These are phyloP conservation scores for Allacma fusca DNA, from an alignment of 2,888 invertebrate species.

Conservation along the genomic window DNA sequence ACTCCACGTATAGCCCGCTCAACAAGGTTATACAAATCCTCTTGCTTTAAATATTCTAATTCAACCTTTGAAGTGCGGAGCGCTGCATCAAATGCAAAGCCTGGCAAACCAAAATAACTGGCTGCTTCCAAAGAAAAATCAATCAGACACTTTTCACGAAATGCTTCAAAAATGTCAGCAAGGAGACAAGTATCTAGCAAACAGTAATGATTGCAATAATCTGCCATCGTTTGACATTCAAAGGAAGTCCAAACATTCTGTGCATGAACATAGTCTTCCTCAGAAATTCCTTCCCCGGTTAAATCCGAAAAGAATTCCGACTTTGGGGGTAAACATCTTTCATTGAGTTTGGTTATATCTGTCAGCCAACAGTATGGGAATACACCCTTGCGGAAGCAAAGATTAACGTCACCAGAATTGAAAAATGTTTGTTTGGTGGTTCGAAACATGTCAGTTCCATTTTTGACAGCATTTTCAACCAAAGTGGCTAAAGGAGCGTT, in stretches of 20 bases:
- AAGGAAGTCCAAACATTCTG: background rate
- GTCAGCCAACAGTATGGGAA: background rate
- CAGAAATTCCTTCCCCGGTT: background rate
- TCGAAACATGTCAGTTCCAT: background rate
- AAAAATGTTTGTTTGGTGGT: background rate
- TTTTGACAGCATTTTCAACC: background rate
- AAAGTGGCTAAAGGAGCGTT: background rate
- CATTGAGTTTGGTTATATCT: background rate
- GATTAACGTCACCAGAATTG: background rate
- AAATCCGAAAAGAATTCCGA: background rate
- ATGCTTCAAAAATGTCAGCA: background rate
- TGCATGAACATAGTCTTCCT: background rate
- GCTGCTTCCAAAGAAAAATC: background rate
- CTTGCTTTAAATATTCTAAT: conserved; percentile 1
- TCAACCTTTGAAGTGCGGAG: background rate
- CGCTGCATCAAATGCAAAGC: background rate
- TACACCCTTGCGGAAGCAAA: background rate
- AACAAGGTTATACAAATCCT: conserved; percentile 31
- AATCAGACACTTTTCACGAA: background rate
- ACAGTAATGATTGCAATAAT: background rate
- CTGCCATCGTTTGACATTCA: background rate
- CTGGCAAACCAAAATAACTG: conserved; percentile 16
- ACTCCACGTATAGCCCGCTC: conserved; percentile 61
- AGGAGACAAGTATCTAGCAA: conserved; percentile 24
- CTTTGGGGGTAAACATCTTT: background rate